Conservation (phyloP, 1,140 invertebrate genomes). For the Daktulosphaira vitifoliae region DNA sequence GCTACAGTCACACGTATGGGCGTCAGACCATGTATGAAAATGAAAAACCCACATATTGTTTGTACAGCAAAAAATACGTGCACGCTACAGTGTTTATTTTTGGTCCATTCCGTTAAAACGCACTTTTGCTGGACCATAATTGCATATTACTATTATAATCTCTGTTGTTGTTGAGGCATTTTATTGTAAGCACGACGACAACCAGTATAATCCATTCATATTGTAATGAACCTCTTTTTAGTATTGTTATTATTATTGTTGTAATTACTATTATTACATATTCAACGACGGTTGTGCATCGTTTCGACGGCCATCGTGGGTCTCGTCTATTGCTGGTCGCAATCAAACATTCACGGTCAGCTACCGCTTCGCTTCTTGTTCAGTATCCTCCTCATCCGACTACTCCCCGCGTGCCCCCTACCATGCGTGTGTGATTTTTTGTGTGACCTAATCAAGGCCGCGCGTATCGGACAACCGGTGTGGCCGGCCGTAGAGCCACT, state of each 20-base stretch:
- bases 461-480: background rate
- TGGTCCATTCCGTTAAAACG: background rate
- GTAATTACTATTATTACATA: background rate
- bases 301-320: conserved; percentile 4
- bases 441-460: conserved; percentile 33
- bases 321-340: conserved; percentile 7
- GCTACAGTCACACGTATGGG: conserved; percentile 3
- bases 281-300: too few relatives aligned
- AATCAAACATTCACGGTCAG: conserved; percentile 20
- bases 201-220: conserved; percentile 24
- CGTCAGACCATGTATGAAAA: conserved; percentile 8
- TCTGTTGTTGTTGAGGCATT: too few relatives aligned
- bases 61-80: too few relatives aligned
- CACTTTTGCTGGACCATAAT: background rate
- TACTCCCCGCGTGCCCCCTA: background rate
- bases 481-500: background rate
- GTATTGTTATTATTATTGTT: background rate
- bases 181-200: too few relatives aligned
- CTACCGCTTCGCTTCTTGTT: background rate
- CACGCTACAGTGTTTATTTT: background rate
- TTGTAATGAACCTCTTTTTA: conserved; percentile 20
- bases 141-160: conserved; percentile 1
- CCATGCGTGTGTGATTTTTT: background rate
- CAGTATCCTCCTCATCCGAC: background rate
- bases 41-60: background rate